These are phyloP conservation scores for Plagodis pulveraria DNA, from an alignment of 2,888 invertebrate species.

Conservation along the genomic window DNA sequence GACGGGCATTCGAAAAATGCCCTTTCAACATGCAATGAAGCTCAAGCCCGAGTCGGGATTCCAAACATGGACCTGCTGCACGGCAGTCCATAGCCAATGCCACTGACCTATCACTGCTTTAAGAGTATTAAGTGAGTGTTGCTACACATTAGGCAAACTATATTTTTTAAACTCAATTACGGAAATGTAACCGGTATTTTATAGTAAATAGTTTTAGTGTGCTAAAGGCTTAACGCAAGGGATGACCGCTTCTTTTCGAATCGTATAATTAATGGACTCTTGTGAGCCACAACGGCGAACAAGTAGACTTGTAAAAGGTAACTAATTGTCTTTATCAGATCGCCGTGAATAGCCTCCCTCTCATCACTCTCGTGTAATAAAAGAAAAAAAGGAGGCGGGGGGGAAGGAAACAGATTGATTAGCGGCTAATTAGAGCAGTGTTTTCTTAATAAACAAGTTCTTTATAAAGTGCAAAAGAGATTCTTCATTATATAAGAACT, in stretches of 20 bases:
- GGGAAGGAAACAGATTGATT: slow-evolving; percentile 2
- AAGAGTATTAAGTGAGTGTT: no score
- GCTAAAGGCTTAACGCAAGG: not conserved
- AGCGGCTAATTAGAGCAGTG: slow-evolving; percentile 25
- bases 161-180: no score
- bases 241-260: slow-evolving; percentile 12
- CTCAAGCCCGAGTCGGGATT: no score
- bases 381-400: not conserved
- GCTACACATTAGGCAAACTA: no score
- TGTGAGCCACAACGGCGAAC: slow-evolving; percentile 7
- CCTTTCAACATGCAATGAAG: no score
- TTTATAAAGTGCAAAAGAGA: not conserved
- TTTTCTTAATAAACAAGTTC: slow-evolving; percentile 22
- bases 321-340: slow-evolving; percentile 33
- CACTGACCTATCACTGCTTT: no score
- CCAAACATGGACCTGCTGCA: no score
- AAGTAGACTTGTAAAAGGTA: slow-evolving; percentile 25
- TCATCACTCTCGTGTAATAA: not conserved
- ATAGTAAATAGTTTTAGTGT: not conserved
- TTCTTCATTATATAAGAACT: not conserved
- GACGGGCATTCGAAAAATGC: no score
- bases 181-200: no score
- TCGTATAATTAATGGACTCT: slow-evolving; percentile 29
- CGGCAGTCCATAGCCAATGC: no score
- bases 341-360: not conserved